Evolutionary conservation across 2,797 vertebrate genomes (phyloP).

Genomic region (Spea hammondii): DNA sequence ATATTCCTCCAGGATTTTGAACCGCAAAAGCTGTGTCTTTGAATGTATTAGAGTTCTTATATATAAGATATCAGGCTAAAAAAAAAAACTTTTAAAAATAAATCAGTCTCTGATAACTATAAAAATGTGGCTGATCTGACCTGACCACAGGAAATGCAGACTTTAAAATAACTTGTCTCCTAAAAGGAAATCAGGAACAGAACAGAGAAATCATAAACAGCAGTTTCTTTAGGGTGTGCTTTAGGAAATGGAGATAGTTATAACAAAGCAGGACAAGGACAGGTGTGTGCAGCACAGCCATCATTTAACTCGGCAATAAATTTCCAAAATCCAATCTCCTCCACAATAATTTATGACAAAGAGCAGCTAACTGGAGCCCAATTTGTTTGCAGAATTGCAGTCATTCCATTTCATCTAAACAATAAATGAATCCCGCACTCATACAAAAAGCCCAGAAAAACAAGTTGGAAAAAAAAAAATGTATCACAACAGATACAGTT

Average conservation of each 20-base stretch:
- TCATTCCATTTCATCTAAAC: slow-evolving; percentile 66
- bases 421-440: slow-evolving; percentile 65
- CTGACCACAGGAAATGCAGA: slow-evolving; percentile 59
- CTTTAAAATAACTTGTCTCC: slow-evolving; percentile 61
- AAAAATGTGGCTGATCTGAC: slow-evolving; percentile 61
- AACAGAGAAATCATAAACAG: slow-evolving; percentile 47
- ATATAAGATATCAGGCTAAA: neutral
- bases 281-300: slow-evolving; percentile 51
- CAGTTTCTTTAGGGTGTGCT: slow-evolving; percentile 55
- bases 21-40: no score
- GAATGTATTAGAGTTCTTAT: no score
- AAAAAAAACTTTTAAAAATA: slow-evolving; percentile 26
- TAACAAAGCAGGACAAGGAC: slow-evolving; percentile 54
- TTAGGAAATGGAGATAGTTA: slow-evolving; percentile 59
- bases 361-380: slow-evolving; percentile 60
- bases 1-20: no score
- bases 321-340: slow-evolving; percentile 66
- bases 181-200: slow-evolving; percentile 50
- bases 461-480: slow-evolving; percentile 47
- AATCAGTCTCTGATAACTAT: slow-evolving; percentile 48
- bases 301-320: slow-evolving; percentile 57
- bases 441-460: slow-evolving; percentile 57
- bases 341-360: slow-evolving; percentile 70
- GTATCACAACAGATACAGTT: slow-evolving; percentile 53
- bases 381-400: slow-evolving; percentile 70